Base-by-base conservation (phyloP, 2,797 vertebrate genomes). In the Tauraco hartlaubi region DNA sequence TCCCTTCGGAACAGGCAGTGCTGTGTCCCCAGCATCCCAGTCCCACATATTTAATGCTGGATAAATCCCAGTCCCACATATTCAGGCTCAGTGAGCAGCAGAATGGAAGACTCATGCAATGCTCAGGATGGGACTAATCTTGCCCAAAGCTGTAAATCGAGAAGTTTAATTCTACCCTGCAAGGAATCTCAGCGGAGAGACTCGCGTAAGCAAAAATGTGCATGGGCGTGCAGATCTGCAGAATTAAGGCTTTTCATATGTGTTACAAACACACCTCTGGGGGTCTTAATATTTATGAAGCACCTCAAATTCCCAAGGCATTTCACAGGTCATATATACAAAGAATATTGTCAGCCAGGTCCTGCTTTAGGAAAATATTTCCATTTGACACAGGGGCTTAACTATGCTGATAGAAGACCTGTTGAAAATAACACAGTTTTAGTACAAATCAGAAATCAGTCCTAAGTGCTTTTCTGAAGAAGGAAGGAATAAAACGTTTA, bases 241-340 rank as follows among this genome's bases (percentile, higher is more conserved):
- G 78, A 85, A 77, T 88, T 92, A 95, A 95, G 89, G 89, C 89
- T 79, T 79, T 91, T 89, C 52, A 9, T 37, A 31, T 1, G 0
- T 20, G 37, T 61, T 75, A 92, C 26, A 67, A 80, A 85, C 46
- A 64, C n/a, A 82, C 29, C 26, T 26, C 23, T 55, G 56, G 26
- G n/a, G n/a, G 22, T 66, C 88, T 88, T 52, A 46, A 26, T 1
- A 3, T 83, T 72, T 67, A 81, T 3, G 48, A 81, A 94, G 79
- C 82, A 86, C 79, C 76, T 84, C 59, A 49, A 75, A 76, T 76
- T 91, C 31, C 55, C 69, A 88, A 91, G 85, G 82, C 67, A 84
- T 88, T 77, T 92, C 67, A 82, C 28, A 81, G 33, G 12, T 61
- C 80, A 69, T 29, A 78, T 15, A 74, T 14, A 66, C n/a, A 86